These are phyloP conservation scores for Melipona quadrifasciata DNA, from an alignment of 1,140 invertebrate genomes.

Conservation along the genomic window DNA sequence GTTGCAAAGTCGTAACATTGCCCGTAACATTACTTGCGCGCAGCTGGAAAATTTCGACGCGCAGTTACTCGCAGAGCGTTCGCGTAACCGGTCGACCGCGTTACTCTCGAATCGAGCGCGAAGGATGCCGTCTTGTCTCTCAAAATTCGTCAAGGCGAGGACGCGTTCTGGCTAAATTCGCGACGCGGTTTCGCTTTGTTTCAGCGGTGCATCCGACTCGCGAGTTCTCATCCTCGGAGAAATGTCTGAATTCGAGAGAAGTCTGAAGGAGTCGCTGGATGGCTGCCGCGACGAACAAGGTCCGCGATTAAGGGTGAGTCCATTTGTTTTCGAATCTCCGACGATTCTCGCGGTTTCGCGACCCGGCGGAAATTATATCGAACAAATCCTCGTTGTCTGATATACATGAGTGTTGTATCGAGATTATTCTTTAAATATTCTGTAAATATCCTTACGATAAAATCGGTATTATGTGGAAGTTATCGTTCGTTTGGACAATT, in stretches of 20 bases:
- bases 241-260: slow-evolving; percentile 20
- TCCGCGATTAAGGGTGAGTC: background rate
- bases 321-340: background rate
- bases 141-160: background rate
- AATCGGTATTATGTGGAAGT: no score
- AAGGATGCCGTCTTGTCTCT: background rate
- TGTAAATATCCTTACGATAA: no score
- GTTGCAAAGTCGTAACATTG: no score
- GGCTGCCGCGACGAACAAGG: background rate
- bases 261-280: background rate
- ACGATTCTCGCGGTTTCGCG: background rate
- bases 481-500: no score
- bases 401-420: background rate
- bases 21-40: no score
- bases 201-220: background rate
- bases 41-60: background rate
- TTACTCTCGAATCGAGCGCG: background rate
- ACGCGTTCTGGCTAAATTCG: background rate
- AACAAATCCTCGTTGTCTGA: background rate
- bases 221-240: background rate
- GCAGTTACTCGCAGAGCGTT: background rate
- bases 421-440: no score
- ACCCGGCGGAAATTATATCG: background rate
- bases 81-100: background rate
- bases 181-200: slow-evolving; percentile 21